Base-by-base conservation (phyloP, 2,797 vertebrate species). In the Adelosebastes latens region DNA sequence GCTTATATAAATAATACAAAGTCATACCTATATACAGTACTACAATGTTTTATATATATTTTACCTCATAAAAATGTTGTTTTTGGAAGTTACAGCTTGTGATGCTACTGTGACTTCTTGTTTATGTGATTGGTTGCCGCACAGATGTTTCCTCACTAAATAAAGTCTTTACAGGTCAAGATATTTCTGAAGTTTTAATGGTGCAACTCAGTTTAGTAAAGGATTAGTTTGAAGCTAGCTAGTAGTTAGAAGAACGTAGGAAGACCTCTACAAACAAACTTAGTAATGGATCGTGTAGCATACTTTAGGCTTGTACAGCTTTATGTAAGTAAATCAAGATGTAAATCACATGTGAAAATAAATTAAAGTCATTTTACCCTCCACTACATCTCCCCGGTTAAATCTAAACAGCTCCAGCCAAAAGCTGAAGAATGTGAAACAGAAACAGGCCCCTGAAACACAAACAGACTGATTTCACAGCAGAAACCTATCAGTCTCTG, bases 401-500 rank as follows among this genome's bases (percentile, higher is more conserved):
- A 68, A 82, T 61, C 56, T 3, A 80, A 84, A 75, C 52, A 78
- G 39, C 72, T 49, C 53, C 31, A 22, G 49, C 62, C 66, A 62
- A 76, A 87, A 77, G 63, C 77, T 42, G 34, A 87, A 83, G 87
- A 94, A 93, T 92, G 89, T 78, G 75, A 89, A 85, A 84, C 75
- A 79, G 79, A 91, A 87, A 86, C 89, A 86, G 71, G 42, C 77
- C 83, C 78, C 80, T 12, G 73, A 86, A 92, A 91, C 82, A 92
- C 85, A 94, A 94, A 94, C 83, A 92, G 34, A 63, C 66, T 34
- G 85, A 88, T 87, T 90, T 89, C 74, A 79, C 61, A 76, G 77
- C 39, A 83, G 84, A 87, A 83, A 87, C 78, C 39, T 3, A 59
- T 83, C 82, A 78, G 77, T 87, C 86, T 75, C 69, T 62, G 77